Evolutionary conservation across 2,113 vertebrate species (phyloP).

Genomic region (Phylloscopus trochiloides): DNA sequence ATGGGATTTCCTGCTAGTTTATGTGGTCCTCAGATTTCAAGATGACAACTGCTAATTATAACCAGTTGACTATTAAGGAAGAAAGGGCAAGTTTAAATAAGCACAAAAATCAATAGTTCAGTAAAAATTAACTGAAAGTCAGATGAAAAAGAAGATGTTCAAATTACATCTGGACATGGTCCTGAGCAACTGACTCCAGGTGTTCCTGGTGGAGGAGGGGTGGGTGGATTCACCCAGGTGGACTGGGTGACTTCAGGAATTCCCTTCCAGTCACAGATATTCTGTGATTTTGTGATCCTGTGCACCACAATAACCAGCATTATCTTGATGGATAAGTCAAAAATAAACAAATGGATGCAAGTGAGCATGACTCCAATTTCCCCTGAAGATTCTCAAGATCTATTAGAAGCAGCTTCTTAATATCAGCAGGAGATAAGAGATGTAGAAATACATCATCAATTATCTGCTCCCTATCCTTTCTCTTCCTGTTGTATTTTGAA

Average conservation of each 20-base stretch:
- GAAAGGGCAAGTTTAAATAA: neutral
- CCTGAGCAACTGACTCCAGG: neutral
- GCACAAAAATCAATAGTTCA: neutral
- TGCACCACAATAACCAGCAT: neutral
- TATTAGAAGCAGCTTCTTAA: neutral
- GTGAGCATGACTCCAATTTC: neutral
- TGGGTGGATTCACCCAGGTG: neutral
- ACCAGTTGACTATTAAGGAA: neutral
- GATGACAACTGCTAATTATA: neutral
- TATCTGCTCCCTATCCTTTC: neutral
- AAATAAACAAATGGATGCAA: neutral
- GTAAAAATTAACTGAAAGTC: neutral
- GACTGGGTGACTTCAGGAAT: neutral
- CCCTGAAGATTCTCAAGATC: neutral
- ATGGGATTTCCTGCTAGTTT: neutral
- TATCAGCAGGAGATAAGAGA: neutral
- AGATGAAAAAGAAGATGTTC: neutral
- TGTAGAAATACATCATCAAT: neutral
- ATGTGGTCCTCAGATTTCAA: neutral
- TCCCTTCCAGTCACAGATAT: neutral
- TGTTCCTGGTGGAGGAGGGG: neutral
- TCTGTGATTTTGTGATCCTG: neutral
- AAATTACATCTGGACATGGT: neutral
- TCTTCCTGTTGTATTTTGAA: neutral
- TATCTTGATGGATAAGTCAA: neutral